Base-by-base conservation (phyloP, 2,888 invertebrate species). In the Drosophila macrospina region DNA sequence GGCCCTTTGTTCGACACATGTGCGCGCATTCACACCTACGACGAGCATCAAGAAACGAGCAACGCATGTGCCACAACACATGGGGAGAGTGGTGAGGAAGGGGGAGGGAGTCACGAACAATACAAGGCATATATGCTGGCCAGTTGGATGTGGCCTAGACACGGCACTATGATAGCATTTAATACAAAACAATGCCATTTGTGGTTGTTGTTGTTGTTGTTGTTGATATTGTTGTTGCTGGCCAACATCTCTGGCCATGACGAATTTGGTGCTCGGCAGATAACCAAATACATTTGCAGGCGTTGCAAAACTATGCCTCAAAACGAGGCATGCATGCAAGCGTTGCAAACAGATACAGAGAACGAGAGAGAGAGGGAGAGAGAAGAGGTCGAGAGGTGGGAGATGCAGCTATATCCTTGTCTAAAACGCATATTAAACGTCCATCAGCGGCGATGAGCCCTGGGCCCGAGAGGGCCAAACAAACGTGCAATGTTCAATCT, bases 1-100 rank as follows among this genome's bases (percentile, higher is more conserved):
- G 51, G 50, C 68, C 81, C 84, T 44, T 80, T 80, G 80, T 74
- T 74, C 70, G 84, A 72, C 88, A 87, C 88, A 86, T 87, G 87
- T 85, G 86, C 86, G 74, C 86, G 81, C 82, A 78, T 84, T 87
- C 86, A 88, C 86, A 88, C 87, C 86, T 86, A 80, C 78, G 72
- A 70, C 69, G 36, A 63, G 50, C 72, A 62, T 70, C 59, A 80
- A 83, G 78, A 76, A 84, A 74, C 69, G 76, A 73, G 63, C 71
- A 67, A 52, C 61, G 55, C 37, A 52, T 51, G 51, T 26, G 52
- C 16, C 24, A 10, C 13, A 36, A 57, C 57, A 59, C 65, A 47
- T 60, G 50, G 65, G 20, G 37, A 10, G 20, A 13, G 5, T 41
- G 11, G 6, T 1, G 15, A 28, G 20, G 2, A 4, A 6, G 4